phyloP scores from a whole-genome alignment of 2,113 vertebrate species.

The Pterophyllum scalare region DNA sequence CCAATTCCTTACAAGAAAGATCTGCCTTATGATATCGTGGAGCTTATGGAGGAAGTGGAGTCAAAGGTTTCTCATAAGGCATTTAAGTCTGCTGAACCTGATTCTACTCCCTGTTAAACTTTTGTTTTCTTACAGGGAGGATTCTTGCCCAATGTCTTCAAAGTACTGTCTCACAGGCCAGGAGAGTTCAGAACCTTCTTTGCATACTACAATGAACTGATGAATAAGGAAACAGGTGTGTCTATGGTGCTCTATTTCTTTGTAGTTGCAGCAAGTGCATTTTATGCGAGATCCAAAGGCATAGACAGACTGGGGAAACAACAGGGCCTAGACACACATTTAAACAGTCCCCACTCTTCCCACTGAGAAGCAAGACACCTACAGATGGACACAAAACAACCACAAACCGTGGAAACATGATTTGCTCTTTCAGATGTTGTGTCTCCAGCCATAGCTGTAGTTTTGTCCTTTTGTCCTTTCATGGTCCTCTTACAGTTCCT shows the following conservation, averaged over 20 bases:
- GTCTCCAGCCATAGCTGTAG: too few species aligned
- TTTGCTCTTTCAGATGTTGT: too few species aligned
- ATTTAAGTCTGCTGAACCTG: neutral
- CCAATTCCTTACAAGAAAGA: conserved; percentile 86
- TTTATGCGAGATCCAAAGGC: neutral
- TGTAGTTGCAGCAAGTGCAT: neutral
- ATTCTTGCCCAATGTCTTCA: conserved; percentile 88
- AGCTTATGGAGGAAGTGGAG: conserved; percentile 88
- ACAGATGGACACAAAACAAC: too few species aligned
- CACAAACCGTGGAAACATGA: too few species aligned
- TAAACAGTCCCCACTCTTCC: too few species aligned
- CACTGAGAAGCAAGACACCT: too few species aligned
- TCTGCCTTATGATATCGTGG: conserved; percentile 85
- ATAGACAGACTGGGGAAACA: neutral
- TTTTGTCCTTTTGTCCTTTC: too few species aligned
- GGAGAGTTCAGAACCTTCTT: conserved; percentile 90
- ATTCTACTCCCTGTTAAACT: neutral
- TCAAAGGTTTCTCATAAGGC: conserved; percentile 76
- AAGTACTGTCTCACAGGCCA: conserved; percentile 81
- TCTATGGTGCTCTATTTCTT: neutral
- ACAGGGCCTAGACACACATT: neutral
- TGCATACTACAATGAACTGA: conserved; percentile 85
- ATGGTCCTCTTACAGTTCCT: too few species aligned
- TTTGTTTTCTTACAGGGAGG: conserved; percentile 68
- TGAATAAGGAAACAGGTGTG: conserved; percentile 90